A percentile compares a stretch with the other conserved stretches of the same genome.
Evolutionary conservation across 1,140 invertebrate genomes (phyloP).

Genomic region (Hirudo medicinalis): DNA sequence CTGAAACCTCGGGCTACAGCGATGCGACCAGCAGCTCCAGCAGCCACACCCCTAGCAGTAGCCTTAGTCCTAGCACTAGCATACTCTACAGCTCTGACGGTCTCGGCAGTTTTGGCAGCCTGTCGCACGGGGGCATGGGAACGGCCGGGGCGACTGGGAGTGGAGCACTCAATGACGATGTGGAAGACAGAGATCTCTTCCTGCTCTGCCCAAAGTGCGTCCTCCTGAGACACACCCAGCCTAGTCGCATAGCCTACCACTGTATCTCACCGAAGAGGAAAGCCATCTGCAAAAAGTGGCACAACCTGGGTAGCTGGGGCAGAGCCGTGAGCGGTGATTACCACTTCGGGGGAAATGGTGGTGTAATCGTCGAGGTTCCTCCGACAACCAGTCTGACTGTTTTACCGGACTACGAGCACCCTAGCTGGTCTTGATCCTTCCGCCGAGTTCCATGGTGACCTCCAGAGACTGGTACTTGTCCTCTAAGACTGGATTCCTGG

Average conservation of each 20-base stretch:
- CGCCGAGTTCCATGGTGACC: slow-evolving; percentile 20
- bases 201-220: slow-evolving; percentile 24
- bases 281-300: slow-evolving; percentile 22
- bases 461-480: slow-evolving; percentile 23
- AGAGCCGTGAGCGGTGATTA: slow-evolving; percentile 20
- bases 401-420: slow-evolving; percentile 24
- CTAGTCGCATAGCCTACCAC: slow-evolving; percentile 19
- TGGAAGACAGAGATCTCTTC: slow-evolving; percentile 19
- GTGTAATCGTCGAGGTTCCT: slow-evolving; percentile 8
- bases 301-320: slow-evolving; percentile 21
- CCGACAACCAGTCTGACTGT: slow-evolving; percentile 19
- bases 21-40: slow-evolving; percentile 16
- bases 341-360: slow-evolving; percentile 8
- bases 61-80: slow-evolving; percentile 16
- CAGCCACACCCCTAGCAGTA: slow-evolving; percentile 17
- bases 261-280: slow-evolving; percentile 20
- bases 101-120: slow-evolving; percentile 14
- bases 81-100: slow-evolving; percentile 20
- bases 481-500: slow-evolving; percentile 20
- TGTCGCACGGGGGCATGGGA: background rate
- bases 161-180: background rate
- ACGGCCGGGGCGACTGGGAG: background rate
- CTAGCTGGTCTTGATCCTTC: slow-evolving; percentile 21
- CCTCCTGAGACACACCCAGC: slow-evolving; percentile 20
- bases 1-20: background rate